Evolutionary conservation across 2,797 vertebrate genomes (phyloP).

Genomic region (Halcyon badia): DNA sequence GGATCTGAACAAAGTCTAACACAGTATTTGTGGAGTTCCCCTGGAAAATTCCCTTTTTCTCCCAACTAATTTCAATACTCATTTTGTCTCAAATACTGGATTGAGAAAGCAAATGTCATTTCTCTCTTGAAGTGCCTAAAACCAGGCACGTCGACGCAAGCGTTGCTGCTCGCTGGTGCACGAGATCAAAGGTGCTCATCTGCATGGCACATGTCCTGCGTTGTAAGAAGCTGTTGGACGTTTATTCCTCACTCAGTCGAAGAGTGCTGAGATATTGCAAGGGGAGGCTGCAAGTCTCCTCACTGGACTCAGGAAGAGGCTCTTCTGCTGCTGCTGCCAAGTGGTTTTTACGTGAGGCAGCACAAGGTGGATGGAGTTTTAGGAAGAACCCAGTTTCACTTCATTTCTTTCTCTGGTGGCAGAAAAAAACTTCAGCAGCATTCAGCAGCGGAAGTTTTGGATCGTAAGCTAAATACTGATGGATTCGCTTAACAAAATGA

Average conservation of each 20-base stretch:
- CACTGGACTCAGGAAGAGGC: background rate
- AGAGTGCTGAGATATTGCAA: background rate
- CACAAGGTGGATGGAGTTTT: background rate
- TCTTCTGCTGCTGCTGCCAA: background rate
- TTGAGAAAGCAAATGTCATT: background rate
- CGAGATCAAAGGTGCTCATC: background rate
- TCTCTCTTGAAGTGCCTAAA: background rate
- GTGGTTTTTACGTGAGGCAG: background rate
- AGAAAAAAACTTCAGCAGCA: background rate
- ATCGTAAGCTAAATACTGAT: background rate
- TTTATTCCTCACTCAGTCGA: background rate
- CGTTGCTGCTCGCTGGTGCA: background rate
- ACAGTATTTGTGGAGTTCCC: background rate
- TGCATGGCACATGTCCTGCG: background rate
- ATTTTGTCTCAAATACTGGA: background rate
- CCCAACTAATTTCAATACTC: background rate
- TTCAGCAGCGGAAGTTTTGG: background rate
- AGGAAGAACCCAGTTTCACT: background rate
- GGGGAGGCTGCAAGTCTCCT: background rate
- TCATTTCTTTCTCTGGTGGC: background rate
- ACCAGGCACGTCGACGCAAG: fast-evolving
- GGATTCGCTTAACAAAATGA: background rate
- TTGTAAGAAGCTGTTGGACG: background rate
- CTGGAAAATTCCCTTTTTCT: background rate
- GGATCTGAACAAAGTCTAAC: background rate